phyloP scores from a whole-genome alignment of 2,797 vertebrate species.

The Parauchenoglanis ngamensis region DNA sequence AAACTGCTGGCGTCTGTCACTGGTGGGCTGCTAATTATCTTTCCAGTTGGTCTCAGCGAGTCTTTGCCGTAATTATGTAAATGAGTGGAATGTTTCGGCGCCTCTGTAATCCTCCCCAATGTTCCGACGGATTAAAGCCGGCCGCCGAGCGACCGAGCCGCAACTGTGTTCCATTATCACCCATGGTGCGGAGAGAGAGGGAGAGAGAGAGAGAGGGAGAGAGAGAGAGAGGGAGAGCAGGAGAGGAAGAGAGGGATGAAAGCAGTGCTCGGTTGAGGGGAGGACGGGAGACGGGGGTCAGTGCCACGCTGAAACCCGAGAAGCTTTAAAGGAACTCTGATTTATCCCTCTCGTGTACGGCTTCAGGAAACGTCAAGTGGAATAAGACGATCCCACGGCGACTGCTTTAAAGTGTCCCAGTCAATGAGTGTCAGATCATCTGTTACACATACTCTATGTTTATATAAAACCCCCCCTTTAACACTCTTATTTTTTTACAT shows the following conservation, averaged over 20 bases:
- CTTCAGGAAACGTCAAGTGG: not conserved
- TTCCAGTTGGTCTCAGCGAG: conserved; percentile 72
- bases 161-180: conserved; percentile 75
- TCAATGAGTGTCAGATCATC: not conserved
- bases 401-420: conserved; percentile 11
- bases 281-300: conserved; percentile 51
- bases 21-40: conserved; percentile 74
- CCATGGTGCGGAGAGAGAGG: conserved; percentile 49
- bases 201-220: too few relatives aligned
- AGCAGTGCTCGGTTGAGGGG: conserved; percentile 59
- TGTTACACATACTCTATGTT: not conserved
- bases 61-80: conserved; percentile 77
- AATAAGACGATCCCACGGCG: not conserved
- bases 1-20: conserved; percentile 62
- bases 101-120: conserved; percentile 72
- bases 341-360: not conserved
- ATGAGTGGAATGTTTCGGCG: conserved; percentile 74
- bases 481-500: not conserved
- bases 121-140: conserved; percentile 70
- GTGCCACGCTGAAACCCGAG: conserved; percentile 19
- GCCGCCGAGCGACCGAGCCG: conserved; percentile 40
- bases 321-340: conserved; percentile 8
- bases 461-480: not conserved
- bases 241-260: conserved; percentile 40
- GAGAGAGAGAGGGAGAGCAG: conserved; percentile 41